Percentiles rank a stretch among this genome's conserved stretches.
Evolutionary conservation across 2,888 invertebrate genomes (phyloP).

Genomic region (Xestoiulus laeticollis): DNA sequence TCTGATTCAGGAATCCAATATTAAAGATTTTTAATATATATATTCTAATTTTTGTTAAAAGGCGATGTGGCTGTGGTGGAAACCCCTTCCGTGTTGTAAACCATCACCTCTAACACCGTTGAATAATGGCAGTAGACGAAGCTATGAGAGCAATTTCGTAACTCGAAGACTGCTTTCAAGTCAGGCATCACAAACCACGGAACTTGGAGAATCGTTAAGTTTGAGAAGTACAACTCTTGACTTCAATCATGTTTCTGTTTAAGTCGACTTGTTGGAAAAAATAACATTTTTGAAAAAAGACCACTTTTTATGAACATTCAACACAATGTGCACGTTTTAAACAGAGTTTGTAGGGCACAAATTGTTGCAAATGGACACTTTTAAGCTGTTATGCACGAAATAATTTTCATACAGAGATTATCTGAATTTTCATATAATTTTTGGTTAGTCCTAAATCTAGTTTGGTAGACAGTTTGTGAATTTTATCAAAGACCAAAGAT

Average conservation of each 20-base stretch:
- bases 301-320: neutral
- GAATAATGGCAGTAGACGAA: neutral
- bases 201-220: constrained; percentile 43
- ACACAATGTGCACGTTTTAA: neutral
- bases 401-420: too few relatives aligned
- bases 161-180: constrained; percentile 30
- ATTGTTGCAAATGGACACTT: too few relatives aligned
- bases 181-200: constrained; percentile 47
- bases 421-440: too few relatives aligned
- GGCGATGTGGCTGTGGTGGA: constrained; percentile 47
- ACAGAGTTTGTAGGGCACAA: too few relatives aligned
- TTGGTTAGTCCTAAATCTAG: neutral
- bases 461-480: neutral
- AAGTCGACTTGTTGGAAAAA: neutral
- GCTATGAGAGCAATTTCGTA: neutral
- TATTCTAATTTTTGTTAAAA: neutral
- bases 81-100: neutral
- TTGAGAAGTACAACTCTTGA: neutral
- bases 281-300: neutral
- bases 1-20: neutral
- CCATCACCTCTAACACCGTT: neutral
- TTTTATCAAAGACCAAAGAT: neutral
- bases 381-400: too few relatives aligned
- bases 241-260: neutral
- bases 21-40: neutral